These are phyloP conservation scores for Crotalus horridus DNA, from an alignment of 2,113 vertebrate genomes.

Conservation along the genomic window DNA sequence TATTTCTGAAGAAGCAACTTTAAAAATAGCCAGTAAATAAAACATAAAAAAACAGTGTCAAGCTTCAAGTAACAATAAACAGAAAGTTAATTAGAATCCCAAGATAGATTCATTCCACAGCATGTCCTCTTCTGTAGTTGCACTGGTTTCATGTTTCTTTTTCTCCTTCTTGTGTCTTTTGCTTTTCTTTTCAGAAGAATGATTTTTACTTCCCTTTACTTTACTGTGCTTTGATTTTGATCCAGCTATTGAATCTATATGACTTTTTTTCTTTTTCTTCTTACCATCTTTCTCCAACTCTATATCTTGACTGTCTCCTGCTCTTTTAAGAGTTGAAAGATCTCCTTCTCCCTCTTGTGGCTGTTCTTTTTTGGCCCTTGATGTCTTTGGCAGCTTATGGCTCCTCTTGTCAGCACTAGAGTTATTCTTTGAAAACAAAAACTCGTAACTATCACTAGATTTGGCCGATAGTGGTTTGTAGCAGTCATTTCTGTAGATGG, in stretches of 20 bases:
- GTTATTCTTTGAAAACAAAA: slow-evolving; percentile 51
- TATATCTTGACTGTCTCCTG: slow-evolving; percentile 30
- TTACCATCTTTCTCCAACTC: slow-evolving; percentile 46
- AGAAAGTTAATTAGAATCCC: slow-evolving; percentile 63
- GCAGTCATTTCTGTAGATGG: slow-evolving; percentile 31
- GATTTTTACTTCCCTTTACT: slow-evolving; percentile 51
- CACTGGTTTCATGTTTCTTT: slow-evolving; percentile 61
- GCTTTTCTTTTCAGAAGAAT: slow-evolving; percentile 45
- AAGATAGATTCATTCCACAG: slow-evolving; percentile 85
- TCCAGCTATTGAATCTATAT: slow-evolving; percentile 26
- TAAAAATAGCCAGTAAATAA: background rate
- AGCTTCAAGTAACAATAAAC: slow-evolving; percentile 2
- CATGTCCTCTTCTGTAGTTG: slow-evolving; percentile 82
- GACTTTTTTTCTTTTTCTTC: slow-evolving; percentile 43
- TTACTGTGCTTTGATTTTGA: slow-evolving; percentile 58
- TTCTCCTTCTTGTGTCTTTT: slow-evolving; percentile 74
- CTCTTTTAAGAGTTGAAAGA: slow-evolving; percentile 48
- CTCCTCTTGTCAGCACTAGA: slow-evolving; percentile 48
- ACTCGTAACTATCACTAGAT: slow-evolving; percentile 34
- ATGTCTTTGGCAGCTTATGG: slow-evolving; percentile 36
- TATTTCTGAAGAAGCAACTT: background rate
- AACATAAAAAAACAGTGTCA: background rate
- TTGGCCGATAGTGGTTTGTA: slow-evolving; percentile 53
- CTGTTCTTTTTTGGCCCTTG: slow-evolving; percentile 36
- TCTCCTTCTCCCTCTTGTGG: slow-evolving; percentile 42